phyloP scores from a whole-genome alignment of 2,888 invertebrate genomes.

The Lacanobia wlatinum region DNA sequence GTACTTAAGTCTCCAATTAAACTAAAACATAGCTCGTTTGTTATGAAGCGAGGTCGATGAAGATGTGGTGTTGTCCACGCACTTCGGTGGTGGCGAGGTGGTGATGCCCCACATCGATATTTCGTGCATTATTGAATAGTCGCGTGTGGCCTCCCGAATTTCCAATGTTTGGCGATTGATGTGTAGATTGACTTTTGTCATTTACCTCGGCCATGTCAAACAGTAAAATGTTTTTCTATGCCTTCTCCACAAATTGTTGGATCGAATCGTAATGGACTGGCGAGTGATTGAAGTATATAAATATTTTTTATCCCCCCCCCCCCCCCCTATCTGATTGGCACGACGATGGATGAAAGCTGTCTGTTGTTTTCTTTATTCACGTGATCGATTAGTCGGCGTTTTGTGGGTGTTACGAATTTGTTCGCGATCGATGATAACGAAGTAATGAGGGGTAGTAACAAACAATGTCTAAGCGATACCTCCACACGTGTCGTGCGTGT shows the following conservation, averaged over 20 bases:
- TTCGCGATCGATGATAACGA: conserved; percentile 64
- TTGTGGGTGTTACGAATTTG: conserved; percentile 63
- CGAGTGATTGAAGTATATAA: conserved; percentile 83
- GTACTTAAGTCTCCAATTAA: conserved; percentile 33
- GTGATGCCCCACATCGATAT: conserved; percentile 90
- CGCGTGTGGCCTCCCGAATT: conserved; percentile 90
- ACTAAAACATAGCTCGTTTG: conserved; percentile 65
- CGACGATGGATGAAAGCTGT: conserved; percentile 85
- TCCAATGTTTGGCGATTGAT: conserved; percentile 91
- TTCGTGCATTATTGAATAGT: conserved; percentile 90
- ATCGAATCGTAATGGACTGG: conserved; percentile 85
- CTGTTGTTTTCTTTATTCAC: conserved; percentile 77
- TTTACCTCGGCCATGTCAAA: conserved; percentile 89
- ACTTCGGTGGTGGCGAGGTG: conserved; percentile 69
- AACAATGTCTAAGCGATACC: conserved; percentile 43
- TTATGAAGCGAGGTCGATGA: conserved; percentile 73
- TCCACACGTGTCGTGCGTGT: conserved; percentile 26
- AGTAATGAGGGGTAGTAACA: conserved; percentile 58
- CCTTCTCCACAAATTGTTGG: conserved; percentile 86
- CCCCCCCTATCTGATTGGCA: conserved; percentile 84
- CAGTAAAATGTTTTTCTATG: conserved; percentile 89
- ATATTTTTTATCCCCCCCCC: conserved; percentile 71
- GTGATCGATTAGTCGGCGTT: conserved; percentile 69
- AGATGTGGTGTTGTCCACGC: conserved; percentile 79
- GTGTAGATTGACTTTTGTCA: conserved; percentile 91